Percentiles rank a stretch among this genome's conserved stretches.
These are phyloP conservation scores for Toxotes jaculatrix DNA, from an alignment of 2,113 vertebrate genomes.

Conservation along the genomic window DNA sequence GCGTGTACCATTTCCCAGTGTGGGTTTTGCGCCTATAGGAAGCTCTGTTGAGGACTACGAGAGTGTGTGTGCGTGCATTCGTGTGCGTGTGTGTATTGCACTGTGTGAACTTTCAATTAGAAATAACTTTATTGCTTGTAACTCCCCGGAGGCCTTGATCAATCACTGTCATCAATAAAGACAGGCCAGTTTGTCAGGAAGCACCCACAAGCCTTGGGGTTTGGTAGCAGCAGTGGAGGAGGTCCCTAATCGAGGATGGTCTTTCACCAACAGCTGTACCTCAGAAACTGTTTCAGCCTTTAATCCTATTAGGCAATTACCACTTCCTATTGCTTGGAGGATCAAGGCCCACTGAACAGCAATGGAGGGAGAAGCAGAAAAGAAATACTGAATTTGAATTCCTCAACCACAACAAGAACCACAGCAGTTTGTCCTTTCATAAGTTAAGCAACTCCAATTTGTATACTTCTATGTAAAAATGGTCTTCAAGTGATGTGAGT, in stretches of 20 bases:
- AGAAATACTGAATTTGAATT: constrained; percentile 22
- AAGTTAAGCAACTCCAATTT: constrained; percentile 25
- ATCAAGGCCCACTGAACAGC: constrained; percentile 23
- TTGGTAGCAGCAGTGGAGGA: constrained; percentile 34
- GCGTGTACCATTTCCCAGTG: constrained; percentile 13
- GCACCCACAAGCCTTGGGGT: constrained; percentile 46
- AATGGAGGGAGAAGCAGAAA: neutral
- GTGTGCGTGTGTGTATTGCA: constrained; percentile 40
- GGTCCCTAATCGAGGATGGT: constrained; percentile 43
- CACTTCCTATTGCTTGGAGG: constrained; percentile 11
- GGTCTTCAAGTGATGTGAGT: neutral
- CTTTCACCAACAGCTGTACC: constrained; percentile 42
- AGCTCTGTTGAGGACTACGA: neutral
- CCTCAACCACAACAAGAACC: neutral
- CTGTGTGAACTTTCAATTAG: constrained; percentile 80
- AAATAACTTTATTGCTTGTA: constrained; percentile 80
- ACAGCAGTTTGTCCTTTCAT: neutral
- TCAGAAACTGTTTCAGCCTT: constrained; percentile 38
- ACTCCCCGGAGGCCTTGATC: constrained; percentile 74
- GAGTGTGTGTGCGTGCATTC: constrained; percentile 20
- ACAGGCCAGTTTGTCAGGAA: constrained; percentile 78
- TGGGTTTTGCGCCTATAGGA: constrained; percentile 16
- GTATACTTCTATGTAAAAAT: neutral
- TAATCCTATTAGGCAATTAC: constrained; percentile 50
- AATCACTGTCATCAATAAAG: constrained; percentile 81